Conservation (phyloP, 2,113 vertebrate species). For the Dasyprocta punctata region DNA sequence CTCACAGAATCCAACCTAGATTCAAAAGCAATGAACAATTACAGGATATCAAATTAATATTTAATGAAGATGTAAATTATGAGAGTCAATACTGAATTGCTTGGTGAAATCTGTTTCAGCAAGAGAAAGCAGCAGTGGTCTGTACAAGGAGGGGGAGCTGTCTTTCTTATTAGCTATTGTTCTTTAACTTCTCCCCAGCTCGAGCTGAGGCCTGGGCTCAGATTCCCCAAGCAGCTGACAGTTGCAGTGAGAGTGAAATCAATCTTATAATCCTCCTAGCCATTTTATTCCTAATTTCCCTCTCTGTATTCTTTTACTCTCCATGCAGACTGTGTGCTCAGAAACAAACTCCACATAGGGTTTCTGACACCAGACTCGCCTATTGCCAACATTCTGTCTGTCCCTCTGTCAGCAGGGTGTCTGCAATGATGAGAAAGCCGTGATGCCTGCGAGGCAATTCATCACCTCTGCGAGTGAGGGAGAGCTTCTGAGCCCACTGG, state of each 20-base stretch:
- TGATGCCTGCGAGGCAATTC: slow-evolving; percentile 56
- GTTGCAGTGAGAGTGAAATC: slow-evolving; percentile 62
- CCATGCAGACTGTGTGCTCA: neutral
- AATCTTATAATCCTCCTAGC: slow-evolving; percentile 72
- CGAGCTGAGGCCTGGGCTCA: slow-evolving; percentile 65
- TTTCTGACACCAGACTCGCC: slow-evolving; percentile 62
- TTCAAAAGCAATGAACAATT: slow-evolving; percentile 73
- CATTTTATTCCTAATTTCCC: slow-evolving; percentile 59
- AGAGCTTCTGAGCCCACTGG: slow-evolving; percentile 7
- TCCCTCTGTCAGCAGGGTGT: slow-evolving; percentile 62
- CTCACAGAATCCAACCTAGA: slow-evolving; percentile 49
- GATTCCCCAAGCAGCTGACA: slow-evolving; percentile 71
- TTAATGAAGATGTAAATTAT: slow-evolving; percentile 81
- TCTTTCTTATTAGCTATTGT: slow-evolving; percentile 67
- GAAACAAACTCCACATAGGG: slow-evolving; percentile 26
- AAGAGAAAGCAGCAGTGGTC: slow-evolving; percentile 46
- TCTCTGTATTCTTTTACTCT: slow-evolving; percentile 43
- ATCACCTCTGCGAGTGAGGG: slow-evolving; percentile 23
- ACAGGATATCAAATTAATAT: slow-evolving; percentile 71
- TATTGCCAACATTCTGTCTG: slow-evolving; percentile 69
- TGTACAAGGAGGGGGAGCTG: neutral
- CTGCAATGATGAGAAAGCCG: neutral
- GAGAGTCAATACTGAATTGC: slow-evolving; percentile 66
- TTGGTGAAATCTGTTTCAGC: slow-evolving; percentile 68
- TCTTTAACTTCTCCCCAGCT: slow-evolving; percentile 69